Evolutionary conservation across 2,888 invertebrate species (phyloP).

Genomic region (Phrixothrix hirtus): DNA sequence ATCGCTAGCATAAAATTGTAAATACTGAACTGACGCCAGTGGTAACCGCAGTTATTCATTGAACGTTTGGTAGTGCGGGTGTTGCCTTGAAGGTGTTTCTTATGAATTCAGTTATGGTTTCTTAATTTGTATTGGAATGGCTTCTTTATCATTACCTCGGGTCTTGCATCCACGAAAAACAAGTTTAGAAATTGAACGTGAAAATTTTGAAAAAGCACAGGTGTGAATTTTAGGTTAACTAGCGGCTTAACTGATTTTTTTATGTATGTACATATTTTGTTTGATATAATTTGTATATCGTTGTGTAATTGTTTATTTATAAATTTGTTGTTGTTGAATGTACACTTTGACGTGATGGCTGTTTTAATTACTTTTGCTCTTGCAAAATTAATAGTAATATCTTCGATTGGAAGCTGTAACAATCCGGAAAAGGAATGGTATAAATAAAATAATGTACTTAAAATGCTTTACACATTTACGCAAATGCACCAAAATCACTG

Average conservation of each 20-base stretch:
- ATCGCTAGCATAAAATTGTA: neutral
- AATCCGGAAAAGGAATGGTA: too few relatives aligned
- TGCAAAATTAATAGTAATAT: too few relatives aligned
- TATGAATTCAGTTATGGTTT: neutral
- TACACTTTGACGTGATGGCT: too few relatives aligned
- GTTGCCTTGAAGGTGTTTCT: conserved; percentile 1
- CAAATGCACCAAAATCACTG: too few relatives aligned
- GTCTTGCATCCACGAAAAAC: conserved; percentile 76
- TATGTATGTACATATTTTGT: conserved; percentile 2
- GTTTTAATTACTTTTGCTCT: too few relatives aligned
- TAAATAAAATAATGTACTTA: too few relatives aligned
- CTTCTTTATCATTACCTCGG: conserved; percentile 72
- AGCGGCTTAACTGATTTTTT: conserved; percentile 1
- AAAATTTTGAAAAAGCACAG: conserved; percentile 84
- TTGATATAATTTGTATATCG: neutral
- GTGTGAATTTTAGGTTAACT: conserved; percentile 55
- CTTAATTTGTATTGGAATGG: conserved; percentile 57
- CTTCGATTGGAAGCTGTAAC: too few relatives aligned
- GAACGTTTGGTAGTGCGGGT: conserved; percentile 4
- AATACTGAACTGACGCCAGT: neutral
- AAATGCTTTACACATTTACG: too few relatives aligned
- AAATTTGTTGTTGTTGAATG: too few relatives aligned
- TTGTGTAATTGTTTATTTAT: neutral
- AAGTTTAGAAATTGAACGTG: conserved; percentile 76
- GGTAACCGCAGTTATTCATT: neutral